These are phyloP conservation scores for Oxytorus armatus DNA, from an alignment of 2,888 invertebrate genomes.

Conservation along the genomic window DNA sequence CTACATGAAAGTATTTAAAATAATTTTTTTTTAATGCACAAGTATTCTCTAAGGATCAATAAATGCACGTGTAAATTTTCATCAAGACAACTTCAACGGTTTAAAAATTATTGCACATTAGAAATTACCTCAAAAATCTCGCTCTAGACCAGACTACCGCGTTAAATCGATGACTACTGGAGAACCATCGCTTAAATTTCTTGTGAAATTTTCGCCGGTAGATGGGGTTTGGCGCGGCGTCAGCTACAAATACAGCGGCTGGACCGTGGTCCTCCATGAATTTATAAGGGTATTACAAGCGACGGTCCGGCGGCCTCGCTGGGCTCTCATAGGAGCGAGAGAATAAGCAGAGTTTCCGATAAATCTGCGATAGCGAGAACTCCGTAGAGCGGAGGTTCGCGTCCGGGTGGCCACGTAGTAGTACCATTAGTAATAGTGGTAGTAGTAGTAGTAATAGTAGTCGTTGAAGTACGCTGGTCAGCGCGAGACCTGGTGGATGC, in stretches of 20 bases:
- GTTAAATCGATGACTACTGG: constrained; percentile 45
- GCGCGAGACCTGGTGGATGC: constrained; percentile 37
- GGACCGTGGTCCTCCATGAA: constrained; percentile 73
- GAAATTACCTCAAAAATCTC: too few relatives aligned
- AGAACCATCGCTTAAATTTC: constrained; percentile 48
- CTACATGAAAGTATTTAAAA: too few relatives aligned
- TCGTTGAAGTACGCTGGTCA: constrained; percentile 60
- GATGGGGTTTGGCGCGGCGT: constrained; percentile 49
- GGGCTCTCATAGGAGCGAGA: constrained; percentile 20
- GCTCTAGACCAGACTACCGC: too few relatives aligned
- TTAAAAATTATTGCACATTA: too few relatives aligned
- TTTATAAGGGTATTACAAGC: constrained; percentile 77
- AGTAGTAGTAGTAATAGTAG: constrained; percentile 23
- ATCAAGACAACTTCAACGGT: too few relatives aligned
- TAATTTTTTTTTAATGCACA: too few relatives aligned
- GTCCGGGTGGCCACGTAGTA: constrained; percentile 66
- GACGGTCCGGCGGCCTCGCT: constrained; percentile 48
- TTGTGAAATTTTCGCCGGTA: constrained; percentile 50
- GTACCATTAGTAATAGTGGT: constrained; percentile 6
- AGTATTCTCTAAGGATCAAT: too few relatives aligned
- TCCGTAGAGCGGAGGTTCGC: constrained; percentile 61
- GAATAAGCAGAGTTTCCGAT: constrained; percentile 72
- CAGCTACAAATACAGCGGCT: constrained; percentile 73
- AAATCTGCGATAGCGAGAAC: constrained; percentile 75
- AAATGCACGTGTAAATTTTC: too few relatives aligned